A percentile compares a stretch with the other conserved stretches of the same genome.
These are phyloP conservation scores for Pyrrhosoma nymphula DNA, from an alignment of 2,888 invertebrate genomes.

Conservation along the genomic window DNA sequence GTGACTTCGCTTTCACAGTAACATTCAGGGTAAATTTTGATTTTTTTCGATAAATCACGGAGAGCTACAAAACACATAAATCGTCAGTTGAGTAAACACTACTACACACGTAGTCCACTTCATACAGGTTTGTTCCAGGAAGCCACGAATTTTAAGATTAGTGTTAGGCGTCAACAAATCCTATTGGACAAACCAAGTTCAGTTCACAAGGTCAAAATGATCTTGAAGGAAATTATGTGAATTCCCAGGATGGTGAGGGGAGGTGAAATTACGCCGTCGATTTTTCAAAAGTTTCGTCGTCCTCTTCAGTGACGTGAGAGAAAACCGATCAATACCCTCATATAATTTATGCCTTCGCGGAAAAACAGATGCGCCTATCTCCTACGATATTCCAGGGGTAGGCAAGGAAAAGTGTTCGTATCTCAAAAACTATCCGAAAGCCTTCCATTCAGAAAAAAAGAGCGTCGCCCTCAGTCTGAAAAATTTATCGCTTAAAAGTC, in stretches of 20 bases:
- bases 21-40: no score
- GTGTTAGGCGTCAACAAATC: no score
- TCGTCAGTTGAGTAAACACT: no score
- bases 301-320: not conserved
- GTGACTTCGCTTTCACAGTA: no score
- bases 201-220: not conserved
- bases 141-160: no score
- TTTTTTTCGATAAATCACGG: no score
- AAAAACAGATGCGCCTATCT: constrained; percentile 17
- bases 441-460: not conserved
- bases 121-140: no score
- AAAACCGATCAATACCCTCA: not conserved
- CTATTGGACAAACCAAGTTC: no score
- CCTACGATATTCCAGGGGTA: not conserved
- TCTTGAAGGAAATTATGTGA: not conserved
- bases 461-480: not conserved
- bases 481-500: constrained; percentile 36
- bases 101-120: no score
- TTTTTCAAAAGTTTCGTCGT: not conserved
- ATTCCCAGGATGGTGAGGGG: not conserved
- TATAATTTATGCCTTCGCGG: not conserved
- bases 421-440: not conserved
- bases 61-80: no score
- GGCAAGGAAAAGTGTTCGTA: not conserved
- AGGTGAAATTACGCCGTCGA: no score